phyloP scores from a whole-genome alignment of 2,797 vertebrate species.

The Hydrocynus forskahlii region DNA sequence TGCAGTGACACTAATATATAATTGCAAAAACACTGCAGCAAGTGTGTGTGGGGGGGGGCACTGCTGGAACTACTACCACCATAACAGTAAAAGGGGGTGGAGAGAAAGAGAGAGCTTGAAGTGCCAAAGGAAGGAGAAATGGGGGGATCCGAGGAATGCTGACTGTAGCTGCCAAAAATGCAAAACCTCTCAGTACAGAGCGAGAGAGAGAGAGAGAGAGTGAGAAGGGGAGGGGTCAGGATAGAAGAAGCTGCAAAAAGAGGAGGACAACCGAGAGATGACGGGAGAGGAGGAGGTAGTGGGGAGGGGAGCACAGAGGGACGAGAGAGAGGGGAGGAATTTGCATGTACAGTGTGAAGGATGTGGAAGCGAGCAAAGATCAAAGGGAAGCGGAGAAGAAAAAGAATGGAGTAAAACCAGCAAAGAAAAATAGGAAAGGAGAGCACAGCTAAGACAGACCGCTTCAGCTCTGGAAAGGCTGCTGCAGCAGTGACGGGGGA shows the following conservation, averaged over 20 bases:
- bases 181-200: slow-evolving; percentile 65
- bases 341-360: slow-evolving; percentile 29
- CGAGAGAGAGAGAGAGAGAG: slow-evolving; percentile 28
- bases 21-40: slow-evolving; percentile 81
- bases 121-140: slow-evolving; percentile 27
- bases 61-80: not conserved
- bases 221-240: slow-evolving; percentile 3
- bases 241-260: slow-evolving; percentile 19
- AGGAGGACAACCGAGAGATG: slow-evolving; percentile 21
- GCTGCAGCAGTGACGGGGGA: not conserved
- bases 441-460: not conserved
- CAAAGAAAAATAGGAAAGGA: not conserved
- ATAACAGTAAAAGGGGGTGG: not conserved
- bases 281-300: slow-evolving; percentile 3
- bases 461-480: not conserved
- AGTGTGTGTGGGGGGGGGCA: slow-evolving; percentile 63
- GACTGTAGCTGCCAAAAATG: slow-evolving; percentile 72
- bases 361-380: slow-evolving; percentile 26
- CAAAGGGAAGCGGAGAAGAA: slow-evolving; percentile 27
- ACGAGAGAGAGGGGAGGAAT: slow-evolving; percentile 10
- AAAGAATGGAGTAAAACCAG: slow-evolving; percentile 9
- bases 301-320: slow-evolving; percentile 11
- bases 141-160: slow-evolving; percentile 67
- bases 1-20: slow-evolving; percentile 77
- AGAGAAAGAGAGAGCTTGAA: slow-evolving; percentile 33